Evolutionary conservation across 2,113 vertebrate species (phyloP).

Genomic region (Bos javanicus): DNA sequence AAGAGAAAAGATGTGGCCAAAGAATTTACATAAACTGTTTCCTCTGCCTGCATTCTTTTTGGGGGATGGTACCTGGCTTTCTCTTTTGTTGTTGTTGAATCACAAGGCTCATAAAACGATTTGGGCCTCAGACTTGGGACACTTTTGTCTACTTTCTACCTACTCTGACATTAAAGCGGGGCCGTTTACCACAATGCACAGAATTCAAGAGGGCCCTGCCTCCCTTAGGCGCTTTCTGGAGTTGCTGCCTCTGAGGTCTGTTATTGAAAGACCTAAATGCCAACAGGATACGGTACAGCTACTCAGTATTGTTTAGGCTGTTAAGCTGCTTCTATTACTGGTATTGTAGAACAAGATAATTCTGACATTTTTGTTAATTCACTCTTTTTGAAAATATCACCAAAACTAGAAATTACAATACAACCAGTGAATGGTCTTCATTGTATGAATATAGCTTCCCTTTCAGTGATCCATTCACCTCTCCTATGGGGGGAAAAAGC

Average conservation of each 20-base stretch:
- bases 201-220: not conserved
- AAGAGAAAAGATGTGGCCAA: not conserved
- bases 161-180: not conserved
- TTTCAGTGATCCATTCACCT: not conserved
- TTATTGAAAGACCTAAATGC: not conserved
- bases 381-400: not conserved
- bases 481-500: not conserved
- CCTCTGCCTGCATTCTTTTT: not conserved
- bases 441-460: not conserved
- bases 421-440: not conserved
- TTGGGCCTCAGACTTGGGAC: not conserved
- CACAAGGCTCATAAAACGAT: not conserved
- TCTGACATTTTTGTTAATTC: not conserved
- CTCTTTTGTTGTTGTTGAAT: not conserved
- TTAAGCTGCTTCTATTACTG: not conserved
- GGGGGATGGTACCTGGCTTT: not conserved
- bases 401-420: not conserved
- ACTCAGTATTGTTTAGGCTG: not conserved
- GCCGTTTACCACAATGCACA: not conserved
- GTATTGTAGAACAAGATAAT: not conserved
- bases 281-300: not conserved
- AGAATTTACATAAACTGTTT: conserved; percentile 39
- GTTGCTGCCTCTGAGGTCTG: not conserved
- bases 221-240: not conserved
- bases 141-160: not conserved